These are phyloP conservation scores for Drosophila sturtevanti DNA, from an alignment of 1,140 invertebrate genomes.

Conservation along the genomic window DNA sequence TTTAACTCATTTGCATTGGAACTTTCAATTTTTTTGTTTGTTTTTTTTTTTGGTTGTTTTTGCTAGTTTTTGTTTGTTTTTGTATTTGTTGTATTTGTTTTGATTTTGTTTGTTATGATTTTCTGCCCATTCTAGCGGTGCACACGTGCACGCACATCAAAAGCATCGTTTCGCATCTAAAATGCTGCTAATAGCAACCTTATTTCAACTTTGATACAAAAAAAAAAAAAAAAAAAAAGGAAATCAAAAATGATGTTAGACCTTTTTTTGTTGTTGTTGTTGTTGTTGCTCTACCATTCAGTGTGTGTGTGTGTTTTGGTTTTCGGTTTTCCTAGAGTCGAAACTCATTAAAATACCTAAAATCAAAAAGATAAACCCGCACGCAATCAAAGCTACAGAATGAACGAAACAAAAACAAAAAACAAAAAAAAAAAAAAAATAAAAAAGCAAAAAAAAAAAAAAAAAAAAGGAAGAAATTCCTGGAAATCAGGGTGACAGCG, in stretches of 20 bases:
- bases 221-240: slow-evolving; percentile 19
- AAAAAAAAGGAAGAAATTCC: slow-evolving; percentile 41
- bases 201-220: slow-evolving; percentile 45
- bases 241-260: slow-evolving; percentile 29
- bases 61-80: no score
- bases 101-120: background rate
- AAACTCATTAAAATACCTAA: slow-evolving; percentile 77
- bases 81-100: no score
- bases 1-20: slow-evolving; percentile 7
- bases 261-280: slow-evolving; percentile 31
- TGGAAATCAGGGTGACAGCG: slow-evolving; percentile 62
- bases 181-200: slow-evolving; percentile 70
- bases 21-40: slow-evolving; percentile 3
- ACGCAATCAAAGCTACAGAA: slow-evolving; percentile 44
- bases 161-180: slow-evolving; percentile 36
- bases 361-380: slow-evolving; percentile 73
- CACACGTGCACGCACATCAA: slow-evolving; percentile 55
- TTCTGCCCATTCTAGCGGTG: slow-evolving; percentile 21
- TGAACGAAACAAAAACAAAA: background rate
- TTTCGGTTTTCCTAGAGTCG: slow-evolving; percentile 27
- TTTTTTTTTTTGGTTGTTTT: no score
- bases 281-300: background rate
- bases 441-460: background rate
- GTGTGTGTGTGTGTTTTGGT: background rate
- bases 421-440: background rate